Base-by-base conservation (phyloP, 1,140 invertebrate species). In the Thalassaphorura encarpata region DNA sequence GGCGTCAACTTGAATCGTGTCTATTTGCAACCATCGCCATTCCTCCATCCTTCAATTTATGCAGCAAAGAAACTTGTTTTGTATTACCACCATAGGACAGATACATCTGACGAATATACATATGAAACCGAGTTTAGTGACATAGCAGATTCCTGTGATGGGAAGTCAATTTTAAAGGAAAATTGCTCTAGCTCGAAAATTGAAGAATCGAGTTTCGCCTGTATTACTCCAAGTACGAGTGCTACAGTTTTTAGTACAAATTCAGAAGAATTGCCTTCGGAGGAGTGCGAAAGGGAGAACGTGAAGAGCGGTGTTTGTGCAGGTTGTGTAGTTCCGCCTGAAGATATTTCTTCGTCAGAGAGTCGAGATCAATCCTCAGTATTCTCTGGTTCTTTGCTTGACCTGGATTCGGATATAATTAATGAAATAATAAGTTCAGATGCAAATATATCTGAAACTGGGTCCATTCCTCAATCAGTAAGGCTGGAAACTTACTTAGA, bases 1-100 rank as follows among this genome's bases (percentile, higher is more conserved):
- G 92, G 91, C 4, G 83, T 92, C 43, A 95, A 96, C 75, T 71
- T 97, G 2, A 93, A 93, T 70, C 74, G 89, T 47, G 81, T 91
- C 47, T 93, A 91, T 76, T 72, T 83, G 19, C 80, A 83, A 68
- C 89, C 89, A 19, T 82, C 80, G 29, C 72, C 78, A 3, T 77
- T 74, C 56, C 76, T 85, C 36, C 87, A 92, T 74, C 89, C 89
- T 3, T 83, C 87, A 0, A 82, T 93, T 58, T 89, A 80, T 72
- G 86, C 87, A 48, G 85, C 85, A 24, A 83, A 84, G 69, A 79
- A 80, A 62, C 73, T 89, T 21, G 78, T 90, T 51, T 80, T 85
- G 68, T 86, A 80, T 64, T 72, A 74, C 45, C 72, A 74, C 52
- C 42, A 60, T 52, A 62, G 66, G 18, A 26, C 48, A 21, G 53